These are phyloP conservation scores for Corella eumyota DNA, from an alignment of 23 tunicate species.

Conservation along the genomic window DNA sequence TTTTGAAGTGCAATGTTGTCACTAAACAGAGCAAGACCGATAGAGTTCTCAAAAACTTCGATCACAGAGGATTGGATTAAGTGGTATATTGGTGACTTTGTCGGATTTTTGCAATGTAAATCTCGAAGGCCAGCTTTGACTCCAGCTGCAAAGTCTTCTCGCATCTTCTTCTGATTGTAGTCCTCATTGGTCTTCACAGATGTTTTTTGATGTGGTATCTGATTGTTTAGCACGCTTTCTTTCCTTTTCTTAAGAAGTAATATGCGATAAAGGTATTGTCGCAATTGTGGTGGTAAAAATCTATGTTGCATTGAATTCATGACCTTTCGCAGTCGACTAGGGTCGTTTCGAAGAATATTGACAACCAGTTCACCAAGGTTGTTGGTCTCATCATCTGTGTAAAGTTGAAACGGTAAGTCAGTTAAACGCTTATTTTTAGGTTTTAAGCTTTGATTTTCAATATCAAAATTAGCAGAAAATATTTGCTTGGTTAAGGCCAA, in stretches of 20 bases:
- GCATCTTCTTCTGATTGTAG: conserved; percentile 20
- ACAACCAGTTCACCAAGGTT: conserved; percentile 16
- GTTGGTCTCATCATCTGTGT: conserved; percentile 2
- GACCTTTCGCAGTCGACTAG: conserved; percentile 14
- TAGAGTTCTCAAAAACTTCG: conserved; percentile 19
- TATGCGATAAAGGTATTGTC: conserved; percentile 34
- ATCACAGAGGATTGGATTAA: conserved; percentile 38
- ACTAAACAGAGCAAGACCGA: conserved; percentile 15
- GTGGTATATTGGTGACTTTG: conserved; percentile 33
- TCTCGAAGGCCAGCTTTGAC: conserved; percentile 32
- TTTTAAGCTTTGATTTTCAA: background rate
- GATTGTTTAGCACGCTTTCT: background rate
- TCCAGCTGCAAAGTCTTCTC: conserved; percentile 35
- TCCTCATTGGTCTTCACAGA: conserved; percentile 9
- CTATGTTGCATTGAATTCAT: conserved; percentile 8
- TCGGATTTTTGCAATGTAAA: conserved; percentile 29
- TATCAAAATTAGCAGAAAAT: background rate
- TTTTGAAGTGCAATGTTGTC: conserved; percentile 31
- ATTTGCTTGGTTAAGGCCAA: background rate
- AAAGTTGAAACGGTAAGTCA: background rate
- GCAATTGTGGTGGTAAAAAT: conserved; percentile 23
- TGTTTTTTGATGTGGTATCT: background rate
- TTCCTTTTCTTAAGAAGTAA: conserved; percentile 16
- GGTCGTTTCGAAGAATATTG: conserved; percentile 35
- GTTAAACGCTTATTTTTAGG: background rate